Conservation (phyloP, 2,797 vertebrate species). For the Prionace glauca region DNA sequence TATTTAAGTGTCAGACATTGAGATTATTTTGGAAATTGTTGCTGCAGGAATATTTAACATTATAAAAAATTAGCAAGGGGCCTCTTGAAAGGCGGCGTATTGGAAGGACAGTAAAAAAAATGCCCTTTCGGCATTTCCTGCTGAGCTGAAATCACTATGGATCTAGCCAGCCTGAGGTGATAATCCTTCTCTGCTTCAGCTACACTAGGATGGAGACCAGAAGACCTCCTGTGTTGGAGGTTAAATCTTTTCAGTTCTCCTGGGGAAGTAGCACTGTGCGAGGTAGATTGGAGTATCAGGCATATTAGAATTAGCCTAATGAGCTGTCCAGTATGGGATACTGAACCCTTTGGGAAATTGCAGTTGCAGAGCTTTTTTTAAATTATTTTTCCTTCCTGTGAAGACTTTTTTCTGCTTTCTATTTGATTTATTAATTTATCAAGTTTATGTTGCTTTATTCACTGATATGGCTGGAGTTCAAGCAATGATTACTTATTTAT, state of each 20-base stretch:
- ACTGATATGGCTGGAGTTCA: not conserved
- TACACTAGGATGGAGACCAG: conserved; percentile 50
- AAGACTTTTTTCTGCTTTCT: not conserved
- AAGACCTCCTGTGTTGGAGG: conserved; percentile 46
- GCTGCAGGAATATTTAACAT: not conserved
- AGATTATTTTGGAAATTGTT: not conserved
- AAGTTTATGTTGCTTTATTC: not conserved
- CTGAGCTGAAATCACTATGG: conserved; percentile 41
- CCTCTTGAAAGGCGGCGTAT: not conserved
- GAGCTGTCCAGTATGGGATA: not conserved
- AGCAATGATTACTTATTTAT: not conserved
- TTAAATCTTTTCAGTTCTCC: not conserved
- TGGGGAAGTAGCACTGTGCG: not conserved
- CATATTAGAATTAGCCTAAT: not conserved
- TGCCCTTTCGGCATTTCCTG: conserved; percentile 43
- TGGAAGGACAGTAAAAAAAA: conserved; percentile 45
- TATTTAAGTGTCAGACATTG: not conserved
- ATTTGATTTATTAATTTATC: not conserved
- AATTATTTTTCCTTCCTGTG: not conserved
- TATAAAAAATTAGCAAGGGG: not conserved
- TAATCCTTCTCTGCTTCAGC: conserved; percentile 55
- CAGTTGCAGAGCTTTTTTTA: not conserved
- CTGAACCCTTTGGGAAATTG: not conserved
- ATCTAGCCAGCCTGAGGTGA: conserved; percentile 55
- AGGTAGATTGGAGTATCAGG: conserved; percentile 3